Base-by-base conservation (phyloP, 2,888 invertebrate genomes). In the Balanococcus diminutus region DNA sequence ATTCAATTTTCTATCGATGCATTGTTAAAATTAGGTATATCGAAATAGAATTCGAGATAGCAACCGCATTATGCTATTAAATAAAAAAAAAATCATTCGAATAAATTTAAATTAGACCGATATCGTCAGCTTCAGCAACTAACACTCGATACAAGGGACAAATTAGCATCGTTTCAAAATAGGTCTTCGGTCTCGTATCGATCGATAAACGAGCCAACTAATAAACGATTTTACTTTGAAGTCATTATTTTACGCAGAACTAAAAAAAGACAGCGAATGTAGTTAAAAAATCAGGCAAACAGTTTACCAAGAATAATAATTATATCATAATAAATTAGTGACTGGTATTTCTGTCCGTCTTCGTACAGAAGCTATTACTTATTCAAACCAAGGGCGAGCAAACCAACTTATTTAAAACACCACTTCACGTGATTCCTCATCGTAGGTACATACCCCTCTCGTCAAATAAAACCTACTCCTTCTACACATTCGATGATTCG, bases 301-400 rank as follows among this genome's bases (percentile, higher is more conserved):
- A 31, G 72, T 72, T 32, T 72, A 72, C 72, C 72, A 72, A 72
- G 72, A 72, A 72, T 32, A 32, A 42, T 72, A 32, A 72, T 67
- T 72, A 32, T 72, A 72, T 72, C 32, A 14, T 67, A 19, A 67
- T 72, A n/a, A 16, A 72, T 72, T 32, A 72, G 16, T 67, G 72
- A 28, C 72, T 5, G 72, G 32, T 72, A 72, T 72, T 72, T 72
- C 72, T 32, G 32, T 14, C 72, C 72, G 72, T 72, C 72, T 72
- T 32, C 72, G 32, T 32, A 72, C n/a, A 72, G n/a, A 51, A 82
- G 51, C 46, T 46, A 51, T 83, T 83, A 83, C 61, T 83, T 67
- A 67, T 83, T 83, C 61, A 83, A 83, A 61, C 61, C 61, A 67
- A 61, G 67, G 83, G 83, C 61, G 83, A 83, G 83, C 83, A 83